phyloP scores from a whole-genome alignment of 2,113 vertebrate species.

The Sinocyclocheilus rhinocerous region DNA sequence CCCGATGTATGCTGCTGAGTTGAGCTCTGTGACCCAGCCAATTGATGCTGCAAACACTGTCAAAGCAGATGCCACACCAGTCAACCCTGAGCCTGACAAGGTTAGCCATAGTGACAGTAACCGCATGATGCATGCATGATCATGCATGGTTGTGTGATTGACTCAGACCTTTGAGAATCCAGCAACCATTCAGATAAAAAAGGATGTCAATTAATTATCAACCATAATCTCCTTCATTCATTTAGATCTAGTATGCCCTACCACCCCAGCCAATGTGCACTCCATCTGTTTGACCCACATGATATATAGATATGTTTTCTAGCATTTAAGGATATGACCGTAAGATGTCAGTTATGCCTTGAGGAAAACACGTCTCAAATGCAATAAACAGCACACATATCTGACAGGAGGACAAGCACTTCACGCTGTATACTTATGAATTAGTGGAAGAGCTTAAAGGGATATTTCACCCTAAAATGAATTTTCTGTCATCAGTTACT shows the following conservation, averaged over 20 bases:
- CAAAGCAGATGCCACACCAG: conserved; percentile 29
- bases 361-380: no score
- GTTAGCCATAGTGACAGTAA: conserved; percentile 48
- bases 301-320: no score
- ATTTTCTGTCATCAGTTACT: no score
- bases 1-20: conserved; percentile 57
- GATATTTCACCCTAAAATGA: no score
- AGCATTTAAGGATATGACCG: no score
- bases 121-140: conserved; percentile 45
- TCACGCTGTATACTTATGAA: no score
- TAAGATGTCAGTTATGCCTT: no score
- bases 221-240: neutral
- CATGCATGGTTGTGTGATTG: neutral
- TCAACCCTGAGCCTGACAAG: conserved; percentile 24
- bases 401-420: no score
- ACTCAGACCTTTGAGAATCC: neutral
- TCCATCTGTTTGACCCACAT: no score
- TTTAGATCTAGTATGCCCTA: neutral
- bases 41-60: neutral
- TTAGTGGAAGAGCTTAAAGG: no score
- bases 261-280: neutral
- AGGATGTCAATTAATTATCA: no score
- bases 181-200: neutral
- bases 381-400: no score
- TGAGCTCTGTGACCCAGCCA: conserved; percentile 23